A percentile compares a stretch with the other conserved stretches of the same genome.
phyloP scores from a whole-genome alignment of 64 coral and sea anemone genomes.

The Montipora capricornis region DNA sequence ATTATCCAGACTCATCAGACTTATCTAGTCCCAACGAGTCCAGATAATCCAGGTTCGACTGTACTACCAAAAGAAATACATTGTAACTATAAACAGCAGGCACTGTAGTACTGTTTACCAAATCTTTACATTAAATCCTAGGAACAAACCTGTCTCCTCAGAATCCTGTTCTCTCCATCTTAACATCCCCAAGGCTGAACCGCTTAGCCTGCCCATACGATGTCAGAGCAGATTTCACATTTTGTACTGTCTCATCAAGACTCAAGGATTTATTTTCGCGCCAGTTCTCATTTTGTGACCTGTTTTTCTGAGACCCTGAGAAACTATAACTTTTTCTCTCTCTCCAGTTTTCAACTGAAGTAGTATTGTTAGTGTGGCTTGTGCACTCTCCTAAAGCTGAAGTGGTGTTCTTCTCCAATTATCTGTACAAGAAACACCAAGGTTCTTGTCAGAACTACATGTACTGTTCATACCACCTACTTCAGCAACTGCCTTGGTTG shows the following conservation, averaged over 20 bases:
- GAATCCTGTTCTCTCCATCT: slow-evolving; percentile 26
- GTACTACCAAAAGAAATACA: too few relatives aligned
- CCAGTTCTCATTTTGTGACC: slow-evolving; percentile 15
- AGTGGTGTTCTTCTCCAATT: background rate
- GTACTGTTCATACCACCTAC: background rate
- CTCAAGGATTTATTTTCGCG: slow-evolving; percentile 30
- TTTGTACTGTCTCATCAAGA: background rate
- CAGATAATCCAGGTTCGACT: too few relatives aligned
- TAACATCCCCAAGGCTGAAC: slow-evolving; percentile 10
- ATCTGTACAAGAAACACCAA: background rate
- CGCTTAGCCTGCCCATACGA: background rate
- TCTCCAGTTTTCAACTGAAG: slow-evolving; percentile 6
- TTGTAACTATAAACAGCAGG: too few relatives aligned
- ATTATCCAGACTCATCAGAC: too few relatives aligned
- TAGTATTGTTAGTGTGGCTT: background rate
- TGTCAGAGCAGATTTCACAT: background rate
- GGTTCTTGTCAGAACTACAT: background rate
- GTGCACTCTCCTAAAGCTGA: background rate
- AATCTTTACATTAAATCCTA: too few relatives aligned
- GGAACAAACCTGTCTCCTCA: slow-evolving; percentile 35
- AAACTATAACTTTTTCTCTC: background rate
- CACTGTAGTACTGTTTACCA: too few relatives aligned
- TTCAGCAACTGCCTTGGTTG: background rate
- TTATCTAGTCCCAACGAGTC: too few relatives aligned
- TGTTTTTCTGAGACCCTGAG: background rate